Evolutionary conservation across 2,113 vertebrate genomes (phyloP).

Genomic region (Antechinus flavipes): DNA sequence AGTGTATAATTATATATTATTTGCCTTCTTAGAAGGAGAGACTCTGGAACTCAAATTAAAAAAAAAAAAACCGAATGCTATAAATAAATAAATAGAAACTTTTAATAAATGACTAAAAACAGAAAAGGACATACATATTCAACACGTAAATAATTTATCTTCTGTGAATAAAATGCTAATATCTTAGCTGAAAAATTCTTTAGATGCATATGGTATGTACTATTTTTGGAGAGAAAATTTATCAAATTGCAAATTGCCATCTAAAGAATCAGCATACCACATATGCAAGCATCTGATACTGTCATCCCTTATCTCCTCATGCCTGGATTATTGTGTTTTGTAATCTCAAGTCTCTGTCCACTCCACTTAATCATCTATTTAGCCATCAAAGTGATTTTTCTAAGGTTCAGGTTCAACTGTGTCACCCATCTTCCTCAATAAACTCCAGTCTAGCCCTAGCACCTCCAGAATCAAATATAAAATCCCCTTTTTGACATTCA

Average conservation of each 20-base stretch:
- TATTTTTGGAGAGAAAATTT: background rate
- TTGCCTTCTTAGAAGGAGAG: background rate
- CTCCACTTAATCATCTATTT: background rate
- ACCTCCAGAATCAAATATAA: background rate
- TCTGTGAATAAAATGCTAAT: background rate
- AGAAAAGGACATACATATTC: background rate
- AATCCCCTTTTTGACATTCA: background rate
- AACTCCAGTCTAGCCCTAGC: background rate
- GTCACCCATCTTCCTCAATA: background rate
- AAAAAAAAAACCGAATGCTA: background rate
- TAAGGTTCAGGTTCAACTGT: background rate
- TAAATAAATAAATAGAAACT: background rate
- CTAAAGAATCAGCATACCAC: background rate
- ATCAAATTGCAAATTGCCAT: background rate
- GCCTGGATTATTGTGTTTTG: background rate
- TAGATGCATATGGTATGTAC: background rate
- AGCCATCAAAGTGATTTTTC: background rate
- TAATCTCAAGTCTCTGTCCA: background rate
- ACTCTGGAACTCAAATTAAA: background rate
- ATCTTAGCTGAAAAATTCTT: background rate
- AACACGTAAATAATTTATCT: background rate
- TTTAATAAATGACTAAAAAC: background rate
- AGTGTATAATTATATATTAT: background rate
- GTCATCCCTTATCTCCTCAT: background rate
- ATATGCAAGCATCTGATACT: background rate